Conservation (phyloP, 1,140 invertebrate species). For the Polyergus mexicanus region DNA sequence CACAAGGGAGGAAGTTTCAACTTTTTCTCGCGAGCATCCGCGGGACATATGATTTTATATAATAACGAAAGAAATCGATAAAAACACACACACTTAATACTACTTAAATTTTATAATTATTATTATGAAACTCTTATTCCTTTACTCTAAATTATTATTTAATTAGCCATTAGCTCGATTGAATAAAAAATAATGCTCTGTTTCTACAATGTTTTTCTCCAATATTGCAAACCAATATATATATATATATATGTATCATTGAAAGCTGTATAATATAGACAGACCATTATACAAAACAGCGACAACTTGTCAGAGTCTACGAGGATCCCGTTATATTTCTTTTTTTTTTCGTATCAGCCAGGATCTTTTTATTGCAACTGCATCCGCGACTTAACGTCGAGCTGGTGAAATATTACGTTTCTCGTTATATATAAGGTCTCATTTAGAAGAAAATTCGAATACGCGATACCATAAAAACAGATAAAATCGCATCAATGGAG, state of each 20-base stretch:
- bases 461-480: constrained; percentile 10
- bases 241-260: no score
- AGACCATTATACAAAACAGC: neutral
- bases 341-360: constrained; percentile 27
- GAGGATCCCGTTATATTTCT: constrained; percentile 2
- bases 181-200: neutral
- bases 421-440: constrained; percentile 54
- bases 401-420: constrained; percentile 55
- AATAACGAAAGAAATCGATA: no score
- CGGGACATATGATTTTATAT: neutral
- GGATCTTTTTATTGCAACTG: constrained; percentile 48
- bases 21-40: neutral
- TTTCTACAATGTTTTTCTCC: neutral
- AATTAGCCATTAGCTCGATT: neutral
- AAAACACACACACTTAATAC: neutral
- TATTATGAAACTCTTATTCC: neutral
- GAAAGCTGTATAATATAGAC: neutral
- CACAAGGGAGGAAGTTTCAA: no score
- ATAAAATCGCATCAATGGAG: neutral
- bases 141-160: neutral
- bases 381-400: constrained; percentile 33
- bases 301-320: constrained; percentile 13
- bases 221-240: neutral
- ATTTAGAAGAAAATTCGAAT: constrained; percentile 50
- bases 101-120: no score